Base-by-base conservation (phyloP, 2,888 invertebrate genomes). In the Drosophila borealis region DNA sequence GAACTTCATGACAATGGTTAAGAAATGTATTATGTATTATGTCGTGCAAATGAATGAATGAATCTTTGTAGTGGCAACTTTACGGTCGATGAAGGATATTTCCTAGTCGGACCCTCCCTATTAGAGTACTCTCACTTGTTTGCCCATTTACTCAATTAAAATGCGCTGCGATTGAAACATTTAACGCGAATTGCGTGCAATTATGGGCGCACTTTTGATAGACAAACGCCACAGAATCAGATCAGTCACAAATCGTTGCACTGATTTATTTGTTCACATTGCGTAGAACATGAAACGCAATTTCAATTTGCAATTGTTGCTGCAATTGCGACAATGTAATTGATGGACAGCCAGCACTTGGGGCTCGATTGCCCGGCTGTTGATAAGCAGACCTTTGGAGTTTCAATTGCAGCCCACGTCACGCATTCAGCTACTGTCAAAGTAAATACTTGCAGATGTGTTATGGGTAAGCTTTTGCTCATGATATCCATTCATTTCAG, bases 191-290 rank as follows among this genome's bases (percentile, higher is more conserved):
- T 80, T 83, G 82, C 86, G 77, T 83, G 81, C 81, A 74, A 81
- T 77, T 70, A 63, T 60, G 33, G 44, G 1, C 17, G 13, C 34
- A 54, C 34, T 29, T 71, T 71, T 78, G 82, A 80, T 81, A 70
- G 85, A 53, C 53, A 19, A 53, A 41, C 33, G 53, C 41, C 53
- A 71, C 57, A 62, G 68, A 42, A 36, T 42, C 64, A 57, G 57
- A 39, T 49, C 51, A 11, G 10, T 42, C 60, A 45, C 54, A 39
- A 54, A 54, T 10, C 36, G 45, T 66, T 82, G 80, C 74, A 33
- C 68, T 82, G 82, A 83, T 85, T 85, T 81, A 45, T 81, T 84
- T 81, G 56, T 59, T 2, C 62, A 51, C 60, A 80, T 81, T 83
- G 83, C 83, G 83, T 81, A 63, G 63, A 10, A 19, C 42, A 19